phyloP scores from a whole-genome alignment of 2,888 invertebrate species.

The Drosophila prostipennis region DNA sequence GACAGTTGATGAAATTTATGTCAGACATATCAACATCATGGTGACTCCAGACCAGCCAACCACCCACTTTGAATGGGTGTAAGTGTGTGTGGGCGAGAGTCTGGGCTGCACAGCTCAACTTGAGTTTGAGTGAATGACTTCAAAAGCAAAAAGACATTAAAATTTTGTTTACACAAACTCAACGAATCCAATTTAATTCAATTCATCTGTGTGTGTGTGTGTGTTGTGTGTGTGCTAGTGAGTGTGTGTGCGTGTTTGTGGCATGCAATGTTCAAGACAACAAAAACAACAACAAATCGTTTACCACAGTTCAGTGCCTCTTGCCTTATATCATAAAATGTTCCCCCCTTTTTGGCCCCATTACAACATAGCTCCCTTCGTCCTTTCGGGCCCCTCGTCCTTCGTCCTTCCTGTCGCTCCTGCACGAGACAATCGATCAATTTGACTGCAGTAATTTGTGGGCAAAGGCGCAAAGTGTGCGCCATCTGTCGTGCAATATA shows the following conservation, averaged over 20 bases:
- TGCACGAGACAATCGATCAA: conserved; percentile 72
- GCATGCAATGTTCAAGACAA: conserved; percentile 62
- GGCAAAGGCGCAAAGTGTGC: conserved; percentile 69
- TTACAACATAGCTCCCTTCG: conserved; percentile 25
- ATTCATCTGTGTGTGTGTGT: conserved; percentile 62
- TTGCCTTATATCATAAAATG: conserved; percentile 77
- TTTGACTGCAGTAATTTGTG: conserved; percentile 79
- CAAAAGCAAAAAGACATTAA: conserved; percentile 79
- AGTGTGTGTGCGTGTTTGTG: conserved; percentile 48
- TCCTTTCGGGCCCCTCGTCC: conserved; percentile 10
- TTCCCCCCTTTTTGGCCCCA: conserved; percentile 19
- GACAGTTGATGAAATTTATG: conserved; percentile 80
- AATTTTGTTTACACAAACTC: conserved; percentile 79
- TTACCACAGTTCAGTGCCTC: conserved; percentile 74
- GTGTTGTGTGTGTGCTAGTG: conserved; percentile 5
- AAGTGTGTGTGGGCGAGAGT: conserved; percentile 33
- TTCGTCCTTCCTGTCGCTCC: conserved; percentile 35
- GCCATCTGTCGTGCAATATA: conserved; percentile 63
- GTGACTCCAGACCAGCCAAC: conserved; percentile 40
- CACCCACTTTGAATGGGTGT: conserved; percentile 47
- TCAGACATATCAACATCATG: conserved; percentile 78
- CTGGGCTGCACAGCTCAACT: conserved; percentile 51
- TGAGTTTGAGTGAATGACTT: conserved; percentile 78
- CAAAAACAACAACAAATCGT: conserved; percentile 71
- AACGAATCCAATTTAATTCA: conserved; percentile 78